These are phyloP conservation scores for Saimiri boliviensis DNA, from an alignment of 2,113 vertebrate genomes.

Conservation along the genomic window DNA sequence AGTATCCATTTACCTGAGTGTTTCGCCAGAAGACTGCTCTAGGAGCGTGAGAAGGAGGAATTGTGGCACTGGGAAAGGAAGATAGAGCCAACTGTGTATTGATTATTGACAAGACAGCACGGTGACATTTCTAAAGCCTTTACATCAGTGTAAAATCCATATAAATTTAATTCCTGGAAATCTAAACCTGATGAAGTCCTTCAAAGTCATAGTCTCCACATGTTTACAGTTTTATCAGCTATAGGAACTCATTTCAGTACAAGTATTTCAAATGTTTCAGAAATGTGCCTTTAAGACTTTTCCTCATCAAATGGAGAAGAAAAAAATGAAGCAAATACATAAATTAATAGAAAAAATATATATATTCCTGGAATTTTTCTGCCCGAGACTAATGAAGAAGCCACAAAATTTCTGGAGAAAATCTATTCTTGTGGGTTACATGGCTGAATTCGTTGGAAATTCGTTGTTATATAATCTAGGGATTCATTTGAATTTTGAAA, in stretches of 20 bases:
- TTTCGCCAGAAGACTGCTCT: background rate
- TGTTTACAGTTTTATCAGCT: background rate
- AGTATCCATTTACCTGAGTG: background rate
- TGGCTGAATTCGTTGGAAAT: background rate
- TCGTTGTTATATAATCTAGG: background rate
- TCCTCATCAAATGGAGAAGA: background rate
- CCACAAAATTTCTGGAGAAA: background rate
- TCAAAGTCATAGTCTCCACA: background rate
- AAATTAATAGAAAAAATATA: background rate
- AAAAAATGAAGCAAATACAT: background rate
- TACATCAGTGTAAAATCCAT: background rate
- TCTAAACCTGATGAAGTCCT: background rate
- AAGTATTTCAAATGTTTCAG: background rate
- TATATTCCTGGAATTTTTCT: background rate
- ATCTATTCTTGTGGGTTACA: background rate
- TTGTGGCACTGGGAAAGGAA: rapidly evolving
- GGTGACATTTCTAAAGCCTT: background rate
- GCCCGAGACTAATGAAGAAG: background rate
- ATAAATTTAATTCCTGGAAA: background rate
- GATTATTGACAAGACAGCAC: too few species aligned
- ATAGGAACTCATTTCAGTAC: background rate
- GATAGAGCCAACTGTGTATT: rapidly evolving
- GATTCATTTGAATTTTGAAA: background rate
- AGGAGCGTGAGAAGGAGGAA: rapidly evolving
- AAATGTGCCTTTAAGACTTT: background rate